phyloP scores from a whole-genome alignment of 23 tunicate genomes.

The Pegea sp. region DNA sequence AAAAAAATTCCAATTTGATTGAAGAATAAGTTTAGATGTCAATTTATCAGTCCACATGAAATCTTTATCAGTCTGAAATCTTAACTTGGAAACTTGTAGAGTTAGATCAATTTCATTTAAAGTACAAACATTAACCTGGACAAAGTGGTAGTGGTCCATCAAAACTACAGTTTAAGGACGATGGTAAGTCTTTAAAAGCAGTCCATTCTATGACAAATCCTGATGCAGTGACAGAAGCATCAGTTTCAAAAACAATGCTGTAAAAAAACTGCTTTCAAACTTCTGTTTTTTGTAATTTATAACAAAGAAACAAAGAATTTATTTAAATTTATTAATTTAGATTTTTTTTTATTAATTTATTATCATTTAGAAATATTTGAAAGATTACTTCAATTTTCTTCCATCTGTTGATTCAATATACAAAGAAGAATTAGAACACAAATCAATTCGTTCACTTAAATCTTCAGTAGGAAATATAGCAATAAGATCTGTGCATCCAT shows the following conservation, averaged over 20 bases:
- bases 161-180: slow-evolving; percentile 37
- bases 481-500: neutral
- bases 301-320: too few species aligned
- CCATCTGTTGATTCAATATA: neutral
- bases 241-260: slow-evolving; percentile 26
- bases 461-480: neutral
- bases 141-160: slow-evolving; percentile 60
- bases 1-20: too few species aligned
- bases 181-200: slow-evolving; percentile 12
- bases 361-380: too few species aligned
- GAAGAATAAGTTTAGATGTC: too few species aligned
- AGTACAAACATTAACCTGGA: slow-evolving; percentile 26
- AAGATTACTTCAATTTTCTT: neutral
- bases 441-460: neutral
- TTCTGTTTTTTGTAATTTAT: too few species aligned
- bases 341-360: too few species aligned
- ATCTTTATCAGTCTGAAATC: too few species aligned
- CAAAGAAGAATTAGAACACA: neutral
- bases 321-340: too few species aligned
- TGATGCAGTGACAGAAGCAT: neutral
- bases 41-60: too few species aligned
- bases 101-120: too few species aligned
- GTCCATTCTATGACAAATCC: slow-evolving; percentile 56
- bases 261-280: neutral
- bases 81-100: too few species aligned